Conservation (phyloP, 2,797 vertebrate genomes). For the Chrysocyon brachyurus region DNA sequence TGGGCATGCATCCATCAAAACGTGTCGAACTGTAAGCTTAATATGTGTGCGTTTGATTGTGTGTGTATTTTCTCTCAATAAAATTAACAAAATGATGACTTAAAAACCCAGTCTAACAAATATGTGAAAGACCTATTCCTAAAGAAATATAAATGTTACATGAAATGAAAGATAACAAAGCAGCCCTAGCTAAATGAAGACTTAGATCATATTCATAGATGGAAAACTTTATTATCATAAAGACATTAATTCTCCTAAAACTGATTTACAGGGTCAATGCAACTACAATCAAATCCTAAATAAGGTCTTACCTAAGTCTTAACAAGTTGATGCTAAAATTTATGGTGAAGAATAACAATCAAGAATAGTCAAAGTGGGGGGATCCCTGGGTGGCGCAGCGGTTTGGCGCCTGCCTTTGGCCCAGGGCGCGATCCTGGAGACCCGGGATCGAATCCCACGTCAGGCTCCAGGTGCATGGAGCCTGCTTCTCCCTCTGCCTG, state of each 20-base stretch:
- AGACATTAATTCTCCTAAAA: neutral
- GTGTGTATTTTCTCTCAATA: neutral
- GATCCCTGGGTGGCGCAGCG: too few relatives aligned
- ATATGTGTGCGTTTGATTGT: neutral
- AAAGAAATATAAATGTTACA: neutral
- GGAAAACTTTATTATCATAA: neutral
- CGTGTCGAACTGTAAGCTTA: neutral
- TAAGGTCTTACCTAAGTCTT: neutral
- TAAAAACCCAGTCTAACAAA: neutral
- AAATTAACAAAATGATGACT: neutral
- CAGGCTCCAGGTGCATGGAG: too few relatives aligned
- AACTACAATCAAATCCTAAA: neutral
- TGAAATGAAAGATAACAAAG: neutral
- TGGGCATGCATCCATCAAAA: neutral
- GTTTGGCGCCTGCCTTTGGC: too few relatives aligned
- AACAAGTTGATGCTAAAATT: neutral
- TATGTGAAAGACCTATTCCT: neutral
- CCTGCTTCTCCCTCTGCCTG: too few relatives aligned
- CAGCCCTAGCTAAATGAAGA: neutral
- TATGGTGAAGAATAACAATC: neutral
- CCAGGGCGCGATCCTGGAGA: too few relatives aligned
- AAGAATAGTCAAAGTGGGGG: neutral
- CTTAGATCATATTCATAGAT: neutral
- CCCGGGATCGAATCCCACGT: too few relatives aligned
- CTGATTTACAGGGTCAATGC: neutral